A percentile compares a stretch with the other conserved stretches of the same genome.
phyloP scores from a whole-genome alignment of 1,140 invertebrate species.

The Varroa destructor region DNA sequence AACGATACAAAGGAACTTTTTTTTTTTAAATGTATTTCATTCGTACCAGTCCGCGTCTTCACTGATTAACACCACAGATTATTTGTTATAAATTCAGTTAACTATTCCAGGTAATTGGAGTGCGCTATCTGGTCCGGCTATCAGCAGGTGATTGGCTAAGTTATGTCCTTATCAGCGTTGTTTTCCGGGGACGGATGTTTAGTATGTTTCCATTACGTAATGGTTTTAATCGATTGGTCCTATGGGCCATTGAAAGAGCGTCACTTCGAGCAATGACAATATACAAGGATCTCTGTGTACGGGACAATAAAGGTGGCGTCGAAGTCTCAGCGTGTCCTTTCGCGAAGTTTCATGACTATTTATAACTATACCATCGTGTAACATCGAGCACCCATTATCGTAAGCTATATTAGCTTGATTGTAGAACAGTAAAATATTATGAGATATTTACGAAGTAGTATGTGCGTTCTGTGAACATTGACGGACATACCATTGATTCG shows the following conservation, averaged over 20 bases:
- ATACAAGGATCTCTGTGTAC: constrained; percentile 13
- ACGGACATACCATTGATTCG: too few relatives aligned
- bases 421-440: too few relatives aligned
- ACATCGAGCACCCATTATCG: too few relatives aligned
- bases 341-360: not conserved
- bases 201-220: not conserved
- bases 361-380: too few relatives aligned
- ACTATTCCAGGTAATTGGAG: not conserved
- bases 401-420: too few relatives aligned
- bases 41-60: too few relatives aligned
- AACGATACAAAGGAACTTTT: too few relatives aligned
- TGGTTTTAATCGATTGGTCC: constrained; percentile 3
- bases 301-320: constrained; percentile 10
- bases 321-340: constrained; percentile 7
- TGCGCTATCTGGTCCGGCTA: not conserved
- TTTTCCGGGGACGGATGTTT: not conserved
- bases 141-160: not conserved
- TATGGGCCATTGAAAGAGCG: not conserved
- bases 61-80: too few relatives aligned
- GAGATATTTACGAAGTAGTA: too few relatives aligned
- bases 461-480: too few relatives aligned
- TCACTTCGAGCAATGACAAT: not conserved
- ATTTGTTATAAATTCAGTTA: too few relatives aligned
- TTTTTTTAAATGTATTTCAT: too few relatives aligned
- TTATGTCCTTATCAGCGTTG: not conserved